phyloP scores from a whole-genome alignment of 2,888 invertebrate genomes.

The Cosmorhoe ocellata region DNA sequence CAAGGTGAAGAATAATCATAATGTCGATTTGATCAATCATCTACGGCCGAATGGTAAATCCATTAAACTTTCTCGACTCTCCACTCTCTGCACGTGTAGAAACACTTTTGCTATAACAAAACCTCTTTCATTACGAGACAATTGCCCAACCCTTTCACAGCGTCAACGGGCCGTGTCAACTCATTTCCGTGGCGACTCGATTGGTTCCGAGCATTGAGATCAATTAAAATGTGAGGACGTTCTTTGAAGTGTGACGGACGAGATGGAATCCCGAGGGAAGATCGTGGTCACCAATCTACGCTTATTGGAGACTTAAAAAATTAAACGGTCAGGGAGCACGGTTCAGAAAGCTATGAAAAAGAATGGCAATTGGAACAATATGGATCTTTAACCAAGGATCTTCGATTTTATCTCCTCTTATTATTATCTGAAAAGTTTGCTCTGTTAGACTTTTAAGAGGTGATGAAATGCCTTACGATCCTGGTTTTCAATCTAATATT shows the following conservation, averaged over 20 bases:
- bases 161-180: conserved; percentile 55
- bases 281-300: conserved; percentile 48
- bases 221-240: conserved; percentile 71
- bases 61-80: too few species aligned
- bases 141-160: conserved; percentile 39
- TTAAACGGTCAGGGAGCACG: conserved; percentile 24
- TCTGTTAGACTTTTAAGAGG: too few species aligned
- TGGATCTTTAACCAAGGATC: background rate
- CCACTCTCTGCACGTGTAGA: too few species aligned
- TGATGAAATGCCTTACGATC: too few species aligned
- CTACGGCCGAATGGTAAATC: too few species aligned
- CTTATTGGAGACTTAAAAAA: conserved; percentile 26
- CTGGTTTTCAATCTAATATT: too few species aligned
- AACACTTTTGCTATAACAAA: background rate
- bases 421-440: too few species aligned
- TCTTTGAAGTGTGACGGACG: conserved; percentile 57
- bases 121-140: conserved; percentile 29
- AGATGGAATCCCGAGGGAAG: conserved; percentile 75
- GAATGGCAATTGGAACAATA: background rate
- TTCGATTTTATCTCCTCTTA: too few species aligned
- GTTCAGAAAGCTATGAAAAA: conserved; percentile 2
- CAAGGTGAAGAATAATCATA: too few species aligned
- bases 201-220: conserved; percentile 77
- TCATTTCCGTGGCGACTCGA: conserved; percentile 71
- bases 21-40: too few species aligned